Conservation (phyloP, 2,113 vertebrate genomes). For the Anoplopoma fimbria region DNA sequence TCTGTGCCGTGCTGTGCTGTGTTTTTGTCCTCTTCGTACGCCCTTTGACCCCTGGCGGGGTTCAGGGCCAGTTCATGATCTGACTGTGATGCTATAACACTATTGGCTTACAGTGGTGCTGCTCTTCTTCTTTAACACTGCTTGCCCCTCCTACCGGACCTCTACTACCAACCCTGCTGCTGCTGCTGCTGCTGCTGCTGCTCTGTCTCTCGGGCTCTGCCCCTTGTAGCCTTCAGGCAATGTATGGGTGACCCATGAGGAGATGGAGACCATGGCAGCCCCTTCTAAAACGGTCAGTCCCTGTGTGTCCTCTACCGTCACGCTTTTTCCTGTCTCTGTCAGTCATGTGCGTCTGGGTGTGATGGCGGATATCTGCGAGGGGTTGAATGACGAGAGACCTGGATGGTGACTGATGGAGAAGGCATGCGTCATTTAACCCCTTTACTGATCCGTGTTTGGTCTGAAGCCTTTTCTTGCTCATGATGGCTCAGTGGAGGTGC, state of each 20-base stretch:
- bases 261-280: conserved; percentile 98
- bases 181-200: conserved; percentile 59
- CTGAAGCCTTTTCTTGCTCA: conserved; percentile 1
- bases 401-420: conserved; percentile 17
- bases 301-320: conserved; percentile 30
- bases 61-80: conserved; percentile 81
- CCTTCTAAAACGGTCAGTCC: conserved; percentile 97
- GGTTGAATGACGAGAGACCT: background rate
- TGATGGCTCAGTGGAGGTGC: background rate
- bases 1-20: conserved; percentile 55
- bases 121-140: conserved; percentile 98
- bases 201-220: conserved; percentile 82
- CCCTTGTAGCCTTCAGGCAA: conserved; percentile 95
- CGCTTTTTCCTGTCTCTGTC: conserved; percentile 14
- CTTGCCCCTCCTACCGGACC: conserved; percentile 91
- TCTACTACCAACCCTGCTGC: conserved; percentile 72
- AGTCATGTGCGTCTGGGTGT: conserved; percentile 2
- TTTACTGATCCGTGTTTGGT: background rate
- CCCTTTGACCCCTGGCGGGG: conserved; percentile 75
- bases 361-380: background rate
- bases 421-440: conserved; percentile 28
- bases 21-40: conserved; percentile 56
- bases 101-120: conserved; percentile 96
- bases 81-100: conserved; percentile 91
- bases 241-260: conserved; percentile 99